phyloP scores from a whole-genome alignment of 2,797 vertebrate genomes.

The Adrianichthys oophorus region DNA sequence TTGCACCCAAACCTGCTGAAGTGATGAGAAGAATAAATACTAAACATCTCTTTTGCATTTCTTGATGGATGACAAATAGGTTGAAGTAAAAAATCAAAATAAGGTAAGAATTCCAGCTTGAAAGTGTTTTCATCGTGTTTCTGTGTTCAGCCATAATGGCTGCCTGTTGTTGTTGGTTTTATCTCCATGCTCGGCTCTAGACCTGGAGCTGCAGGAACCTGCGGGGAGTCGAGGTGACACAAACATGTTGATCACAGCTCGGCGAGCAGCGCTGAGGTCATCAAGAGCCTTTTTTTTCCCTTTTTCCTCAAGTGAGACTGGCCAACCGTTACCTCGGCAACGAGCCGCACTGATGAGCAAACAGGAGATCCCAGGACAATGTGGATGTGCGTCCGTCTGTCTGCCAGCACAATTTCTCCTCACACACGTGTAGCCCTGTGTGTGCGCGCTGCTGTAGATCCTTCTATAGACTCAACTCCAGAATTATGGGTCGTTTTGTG shows the following conservation, averaged over 20 bases:
- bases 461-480: slow-evolving; percentile 9
- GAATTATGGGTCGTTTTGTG: slow-evolving; percentile 9
- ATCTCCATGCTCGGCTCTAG: slow-evolving; percentile 1
- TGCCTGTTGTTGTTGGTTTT: neutral
- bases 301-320: slow-evolving; percentile 39
- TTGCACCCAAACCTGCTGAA: no score
- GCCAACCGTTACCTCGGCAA: slow-evolving; percentile 66
- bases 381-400: neutral
- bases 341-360: slow-evolving; percentile 47
- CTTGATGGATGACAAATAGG: no score
- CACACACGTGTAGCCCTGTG: slow-evolving; percentile 2
- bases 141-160: neutral
- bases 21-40: no score
- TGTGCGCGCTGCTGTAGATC: slow-evolving; percentile 2
- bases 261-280: slow-evolving; percentile 51
- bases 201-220: slow-evolving; percentile 10
- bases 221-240: slow-evolving; percentile 39
- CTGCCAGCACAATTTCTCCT: slow-evolving; percentile 8
- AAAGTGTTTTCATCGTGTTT: no score
- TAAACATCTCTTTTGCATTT: no score
- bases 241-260: slow-evolving; percentile 59
- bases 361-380: slow-evolving; percentile 35
- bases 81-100: no score
- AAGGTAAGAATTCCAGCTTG: no score
- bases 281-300: slow-evolving; percentile 43